Evolutionary conservation across 2,888 invertebrate species (phyloP).

Genomic region (Hybos culiciformis): DNA sequence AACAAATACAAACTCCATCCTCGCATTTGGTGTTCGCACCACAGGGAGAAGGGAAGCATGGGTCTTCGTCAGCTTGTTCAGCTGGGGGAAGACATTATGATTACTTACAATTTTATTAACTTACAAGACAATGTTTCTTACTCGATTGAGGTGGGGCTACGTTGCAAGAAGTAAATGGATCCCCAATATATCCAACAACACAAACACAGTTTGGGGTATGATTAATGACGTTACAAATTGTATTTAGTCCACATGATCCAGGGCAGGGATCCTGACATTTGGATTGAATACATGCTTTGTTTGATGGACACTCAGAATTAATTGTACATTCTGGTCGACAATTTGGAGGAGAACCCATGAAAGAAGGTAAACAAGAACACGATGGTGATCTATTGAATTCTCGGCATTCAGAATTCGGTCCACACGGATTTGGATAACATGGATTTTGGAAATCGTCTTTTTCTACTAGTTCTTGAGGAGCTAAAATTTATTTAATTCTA

Average conservation of each 20-base stretch:
- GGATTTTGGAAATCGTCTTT: constrained; percentile 40
- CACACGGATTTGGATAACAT: constrained; percentile 66
- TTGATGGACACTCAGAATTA: constrained; percentile 58
- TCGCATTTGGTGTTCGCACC: constrained; percentile 50
- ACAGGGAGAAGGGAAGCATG: constrained; percentile 46
- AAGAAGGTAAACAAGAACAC: constrained; percentile 58
- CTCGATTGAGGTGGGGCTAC: constrained; percentile 13
- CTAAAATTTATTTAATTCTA: constrained; percentile 6
- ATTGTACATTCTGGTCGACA: constrained; percentile 67
- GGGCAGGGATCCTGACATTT: constrained; percentile 60
- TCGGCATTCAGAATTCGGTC: constrained; percentile 60
- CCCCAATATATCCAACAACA: constrained; percentile 35
- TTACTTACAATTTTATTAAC: constrained; percentile 9
- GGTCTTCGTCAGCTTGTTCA: constrained; percentile 36
- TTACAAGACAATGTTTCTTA: constrained; percentile 8
- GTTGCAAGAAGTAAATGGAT: constrained; percentile 41
- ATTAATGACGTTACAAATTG: constrained; percentile 54
- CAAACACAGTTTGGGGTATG: constrained; percentile 54
- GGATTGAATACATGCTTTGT: constrained; percentile 56
- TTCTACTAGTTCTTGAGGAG: constrained; percentile 24
- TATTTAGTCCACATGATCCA: constrained; percentile 55
- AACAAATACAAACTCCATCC: constrained; percentile 55
- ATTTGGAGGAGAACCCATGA: constrained; percentile 59
- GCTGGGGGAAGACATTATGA: constrained; percentile 6
- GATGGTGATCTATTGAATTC: constrained; percentile 51